Base-by-base conservation (phyloP, 2,888 invertebrate genomes). In the Eulithis testata region DNA sequence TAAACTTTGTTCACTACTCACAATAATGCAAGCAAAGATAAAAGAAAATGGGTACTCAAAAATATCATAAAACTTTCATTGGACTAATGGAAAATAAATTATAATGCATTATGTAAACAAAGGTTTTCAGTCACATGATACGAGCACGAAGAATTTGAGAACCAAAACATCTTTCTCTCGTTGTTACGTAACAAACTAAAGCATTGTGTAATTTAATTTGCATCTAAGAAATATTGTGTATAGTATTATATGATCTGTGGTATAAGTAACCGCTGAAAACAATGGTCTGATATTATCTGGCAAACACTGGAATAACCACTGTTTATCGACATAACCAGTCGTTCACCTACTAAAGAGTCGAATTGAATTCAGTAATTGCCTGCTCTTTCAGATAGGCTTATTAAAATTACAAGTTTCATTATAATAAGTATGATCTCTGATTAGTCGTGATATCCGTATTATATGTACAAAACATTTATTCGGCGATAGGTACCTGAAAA, bases 121-220 rank as follows among this genome's bases (percentile, higher is more conserved):
- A 55, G n/a, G 6, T 31, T 31, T 50, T 36, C 57, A 55, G 60
- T 61, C 56, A 65, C 60, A 57, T 61, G 49, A 66, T 58, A 58
- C 58, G 53, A 36, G 14, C 49, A 45, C 40, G 36, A 40, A 60
- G 31, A 60, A 49, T 53, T 61, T 31, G 51, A 51, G 21, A 36
- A 4, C 44, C 12, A 11, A 47, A 60, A 40, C 11, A 43, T 27
- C 55, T 49, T 51, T 53, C 50, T 47, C 9, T 54, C 45, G 2
- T 14, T 14, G 8, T 63, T 58, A 53, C 37, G 55, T 47, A 63
- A 65, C 59, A 68, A n/a, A 47, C 56, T 45, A 45, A 57, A 49
- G 53, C 58, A 73, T 76, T 72, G 74, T 77, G 73, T 70, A 56
- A 66, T 68, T 66, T 21, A 21, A 21, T 21, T 21, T 67, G 36